A percentile compares a stretch with the other conserved stretches of the same genome.
phyloP scores from a whole-genome alignment of 2,113 vertebrate genomes.

The Rattus rattus region DNA sequence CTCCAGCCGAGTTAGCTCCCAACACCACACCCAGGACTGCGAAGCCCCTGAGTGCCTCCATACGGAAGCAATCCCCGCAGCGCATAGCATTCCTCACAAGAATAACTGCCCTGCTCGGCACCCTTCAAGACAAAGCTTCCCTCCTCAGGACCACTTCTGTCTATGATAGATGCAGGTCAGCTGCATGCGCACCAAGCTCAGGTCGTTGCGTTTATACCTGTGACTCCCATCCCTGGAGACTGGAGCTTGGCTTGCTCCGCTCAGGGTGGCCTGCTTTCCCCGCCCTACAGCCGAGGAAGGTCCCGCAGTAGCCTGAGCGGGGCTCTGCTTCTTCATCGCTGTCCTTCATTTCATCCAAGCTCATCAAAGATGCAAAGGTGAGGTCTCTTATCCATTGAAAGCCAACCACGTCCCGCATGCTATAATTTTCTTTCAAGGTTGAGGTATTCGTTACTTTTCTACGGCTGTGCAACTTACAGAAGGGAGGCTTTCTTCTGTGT shows the following conservation, averaged over 20 bases:
- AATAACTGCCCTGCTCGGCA: neutral
- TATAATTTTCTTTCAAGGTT: conserved; percentile 1
- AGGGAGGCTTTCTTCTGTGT: neutral
- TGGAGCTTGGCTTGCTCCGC: neutral
- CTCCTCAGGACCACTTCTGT: neutral
- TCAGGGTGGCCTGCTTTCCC: neutral
- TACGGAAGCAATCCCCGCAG: neutral
- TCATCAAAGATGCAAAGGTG: neutral
- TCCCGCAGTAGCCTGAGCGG: neutral
- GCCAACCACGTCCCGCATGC: conserved; percentile 12
- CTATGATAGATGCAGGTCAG: neutral
- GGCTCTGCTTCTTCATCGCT: neutral
- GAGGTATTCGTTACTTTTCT: neutral
- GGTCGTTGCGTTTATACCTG: neutral
- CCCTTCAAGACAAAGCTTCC: neutral
- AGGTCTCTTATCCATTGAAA: conserved; percentile 28
- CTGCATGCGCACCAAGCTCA: neutral
- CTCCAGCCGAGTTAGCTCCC: neutral
- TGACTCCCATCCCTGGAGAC: neutral
- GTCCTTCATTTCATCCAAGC: neutral
- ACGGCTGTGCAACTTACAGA: neutral
- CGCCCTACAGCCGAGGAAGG: neutral
- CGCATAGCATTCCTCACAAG: neutral
- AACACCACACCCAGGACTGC: neutral
- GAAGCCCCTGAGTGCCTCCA: neutral